Percentiles rank a stretch among this genome's conserved stretches.
phyloP scores from a whole-genome alignment of 2,797 vertebrate species.

The Danio albolineatus region DNA sequence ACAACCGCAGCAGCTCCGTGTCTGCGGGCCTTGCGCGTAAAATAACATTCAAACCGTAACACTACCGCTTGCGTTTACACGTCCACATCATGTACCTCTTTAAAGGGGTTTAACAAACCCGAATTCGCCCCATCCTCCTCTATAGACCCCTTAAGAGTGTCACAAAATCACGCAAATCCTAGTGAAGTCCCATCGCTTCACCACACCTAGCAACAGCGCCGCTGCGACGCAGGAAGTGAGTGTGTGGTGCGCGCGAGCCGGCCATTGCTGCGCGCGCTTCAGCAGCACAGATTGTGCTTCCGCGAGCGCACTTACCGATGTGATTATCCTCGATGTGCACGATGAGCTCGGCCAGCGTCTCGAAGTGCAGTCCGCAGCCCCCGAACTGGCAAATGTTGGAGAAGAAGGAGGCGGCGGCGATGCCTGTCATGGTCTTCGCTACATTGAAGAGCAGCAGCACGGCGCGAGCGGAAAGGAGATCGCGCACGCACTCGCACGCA shows the following conservation, averaged over 20 bases:
- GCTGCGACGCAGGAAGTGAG: slow-evolving; percentile 86
- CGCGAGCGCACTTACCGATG: slow-evolving; percentile 85
- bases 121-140: background rate
- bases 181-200: slow-evolving; percentile 56
- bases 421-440: slow-evolving; percentile 91
- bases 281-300: slow-evolving; percentile 57
- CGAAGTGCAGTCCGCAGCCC: slow-evolving; percentile 94
- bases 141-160: background rate
- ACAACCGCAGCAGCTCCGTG: background rate
- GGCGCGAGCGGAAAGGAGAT: slow-evolving; percentile 66
- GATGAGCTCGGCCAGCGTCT: slow-evolving; percentile 93
- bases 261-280: slow-evolving; percentile 68
- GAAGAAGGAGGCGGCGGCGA: slow-evolving; percentile 98
- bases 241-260: slow-evolving; percentile 71
- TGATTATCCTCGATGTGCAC: slow-evolving; percentile 97
- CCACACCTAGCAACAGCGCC: slow-evolving; percentile 86
- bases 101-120: background rate
- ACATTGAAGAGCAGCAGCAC: slow-evolving; percentile 76
- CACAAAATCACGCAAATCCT: slow-evolving; percentile 21
- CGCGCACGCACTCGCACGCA: slow-evolving; percentile 56
- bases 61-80: slow-evolving; percentile 2
- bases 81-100: background rate
- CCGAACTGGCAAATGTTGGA: slow-evolving; percentile 95
- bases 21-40: slow-evolving; percentile 20
- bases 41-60: slow-evolving; percentile 7